phyloP scores from a whole-genome alignment of 2,113 vertebrate species.

The Dunckerocampus dactyliophorus region DNA sequence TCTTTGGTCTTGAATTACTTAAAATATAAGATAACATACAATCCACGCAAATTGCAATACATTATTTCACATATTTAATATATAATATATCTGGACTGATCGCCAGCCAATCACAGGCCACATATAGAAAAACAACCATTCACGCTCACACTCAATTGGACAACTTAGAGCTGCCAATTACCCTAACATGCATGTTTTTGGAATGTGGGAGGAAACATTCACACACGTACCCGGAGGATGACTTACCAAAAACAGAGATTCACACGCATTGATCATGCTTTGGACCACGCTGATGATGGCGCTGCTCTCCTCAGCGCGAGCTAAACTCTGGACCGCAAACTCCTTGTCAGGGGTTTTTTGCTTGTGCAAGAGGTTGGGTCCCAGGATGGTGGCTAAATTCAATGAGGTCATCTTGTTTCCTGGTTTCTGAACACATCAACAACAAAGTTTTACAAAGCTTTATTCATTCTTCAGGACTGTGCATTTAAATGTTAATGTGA shows the following conservation, averaged over 20 bases:
- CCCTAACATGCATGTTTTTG: no score
- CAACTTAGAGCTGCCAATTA: no score
- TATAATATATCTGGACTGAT: no score
- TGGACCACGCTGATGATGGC: conserved; percentile 89
- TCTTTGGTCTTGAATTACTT: no score
- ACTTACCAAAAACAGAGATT: conserved; percentile 87
- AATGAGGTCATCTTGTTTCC: conserved; percentile 98
- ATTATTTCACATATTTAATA: no score
- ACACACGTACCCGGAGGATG: no score
- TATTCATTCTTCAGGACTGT: not conserved
- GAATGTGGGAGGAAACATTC: no score
- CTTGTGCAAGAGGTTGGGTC: conserved; percentile 93
- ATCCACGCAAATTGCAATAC: no score
- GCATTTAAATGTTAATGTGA: not conserved
- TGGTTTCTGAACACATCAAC: conserved; percentile 73
- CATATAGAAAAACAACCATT: no score
- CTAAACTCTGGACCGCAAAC: conserved; percentile 91
- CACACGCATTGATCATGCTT: conserved; percentile 86
- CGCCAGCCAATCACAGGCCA: no score
- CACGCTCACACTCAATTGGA: no score
- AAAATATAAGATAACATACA: no score
- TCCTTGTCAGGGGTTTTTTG: conserved; percentile 95
- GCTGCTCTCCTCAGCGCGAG: conserved; percentile 89
- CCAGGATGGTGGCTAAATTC: conserved; percentile 96
- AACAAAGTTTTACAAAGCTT: not conserved